These are phyloP conservation scores for Rhimphoctona megacephalus DNA, from an alignment of 2,888 invertebrate species.

Conservation along the genomic window DNA sequence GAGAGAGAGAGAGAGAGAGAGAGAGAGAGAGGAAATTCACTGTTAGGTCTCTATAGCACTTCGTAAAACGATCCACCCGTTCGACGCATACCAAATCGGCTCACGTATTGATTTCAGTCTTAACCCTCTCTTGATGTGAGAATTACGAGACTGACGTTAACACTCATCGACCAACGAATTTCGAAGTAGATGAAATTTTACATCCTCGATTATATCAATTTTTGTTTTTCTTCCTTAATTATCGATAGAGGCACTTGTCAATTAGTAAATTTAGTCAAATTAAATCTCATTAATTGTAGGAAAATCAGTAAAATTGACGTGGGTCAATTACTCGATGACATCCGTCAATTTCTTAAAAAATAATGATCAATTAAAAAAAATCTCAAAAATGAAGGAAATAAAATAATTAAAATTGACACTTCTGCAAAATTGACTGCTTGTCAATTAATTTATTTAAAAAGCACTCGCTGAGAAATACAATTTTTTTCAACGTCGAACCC, in stretches of 20 bases:
- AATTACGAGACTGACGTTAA: conserved; percentile 24
- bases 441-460: neutral
- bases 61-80: conserved; percentile 64
- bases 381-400: neutral
- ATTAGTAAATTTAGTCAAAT: neutral
- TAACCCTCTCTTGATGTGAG: conserved; percentile 21
- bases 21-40: conserved; percentile 20
- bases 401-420: neutral
- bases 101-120: conserved; percentile 64
- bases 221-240: neutral
- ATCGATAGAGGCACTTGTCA: neutral
- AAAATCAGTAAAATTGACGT: neutral
- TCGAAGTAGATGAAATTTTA: neutral
- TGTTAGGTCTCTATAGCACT: conserved; percentile 11
- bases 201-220: neutral
- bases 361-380: neutral
- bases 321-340: neutral
- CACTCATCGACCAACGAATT: conserved; percentile 3
- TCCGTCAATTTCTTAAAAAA: neutral
- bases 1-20: conserved; percentile 16
- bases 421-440: too few relatives aligned
- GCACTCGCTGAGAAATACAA: neutral
- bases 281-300: neutral
- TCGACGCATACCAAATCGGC: conserved; percentile 65
- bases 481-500: neutral